Base-by-base conservation (phyloP, 2,888 invertebrate species). In the Physocephala rufipes region DNA sequence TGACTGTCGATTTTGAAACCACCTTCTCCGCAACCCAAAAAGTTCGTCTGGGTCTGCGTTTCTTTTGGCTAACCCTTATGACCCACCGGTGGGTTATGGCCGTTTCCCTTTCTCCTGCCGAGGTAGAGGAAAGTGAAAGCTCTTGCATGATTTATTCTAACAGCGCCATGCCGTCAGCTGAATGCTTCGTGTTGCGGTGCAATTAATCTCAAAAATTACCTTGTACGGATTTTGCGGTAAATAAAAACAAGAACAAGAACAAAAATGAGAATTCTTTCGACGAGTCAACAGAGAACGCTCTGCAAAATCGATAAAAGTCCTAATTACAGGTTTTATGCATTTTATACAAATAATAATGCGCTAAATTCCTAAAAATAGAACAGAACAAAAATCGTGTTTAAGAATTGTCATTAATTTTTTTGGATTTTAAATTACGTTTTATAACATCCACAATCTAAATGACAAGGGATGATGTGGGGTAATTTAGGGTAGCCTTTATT, bases 71-170 rank as follows among this genome's bases (percentile, higher is more conserved):
- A 12, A 51, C 36, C n/a, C n/a, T n/a, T n/a, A n/a, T 43, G n/a
- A 36, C n/a, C 43, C 7, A 15, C 19, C n/a, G 51, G n/a, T 64
- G n/a, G 49, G 26, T 28, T 26, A 12, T 49, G 16, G 26, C 30
- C 24, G 30, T 7, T n/a, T 3, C 51, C 65, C 21, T 53, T 53
- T 19, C 21, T 53, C 21, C 21, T 2, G 53, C 53, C 9, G 16
- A 30, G 26, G 36, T 71, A 62, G 71, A 71, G 67, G 71, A 74
- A 74, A 74, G 74, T 71, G 74, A 74, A 74, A 72, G 74, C 71
- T 49, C 59, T 70, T 73, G 71, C 74, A 74, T 74, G 74, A 74
- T 74, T 73, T 74, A 73, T 73, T 67, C 63, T 70, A 67, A 63
- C 67, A 64, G 65, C 67, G 62, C 67, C 67, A 9, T 9, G n/a